Conservation (phyloP, 2,797 vertebrate species). For the Dendrocincla fuliginosa region DNA sequence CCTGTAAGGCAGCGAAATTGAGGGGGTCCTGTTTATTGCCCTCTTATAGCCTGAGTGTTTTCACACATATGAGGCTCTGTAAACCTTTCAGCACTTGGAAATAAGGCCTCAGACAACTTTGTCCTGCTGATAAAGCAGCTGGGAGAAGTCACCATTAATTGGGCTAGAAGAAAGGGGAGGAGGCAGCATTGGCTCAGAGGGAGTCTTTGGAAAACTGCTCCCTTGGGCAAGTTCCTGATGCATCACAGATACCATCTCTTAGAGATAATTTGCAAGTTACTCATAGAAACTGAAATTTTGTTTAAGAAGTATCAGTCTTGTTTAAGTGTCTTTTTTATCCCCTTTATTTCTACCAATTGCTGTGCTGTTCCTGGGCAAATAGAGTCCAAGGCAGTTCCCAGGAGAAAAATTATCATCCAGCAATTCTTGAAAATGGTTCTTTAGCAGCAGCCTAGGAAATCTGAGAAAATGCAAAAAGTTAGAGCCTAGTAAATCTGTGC, state of each 20-base stretch:
- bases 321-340: neutral
- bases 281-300: neutral
- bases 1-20: neutral
- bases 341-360: neutral
- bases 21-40: neutral
- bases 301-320: neutral
- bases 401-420: neutral
- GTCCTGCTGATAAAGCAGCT: neutral
- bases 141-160: neutral
- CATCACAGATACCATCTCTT: neutral
- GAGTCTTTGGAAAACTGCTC: neutral
- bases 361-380: neutral
- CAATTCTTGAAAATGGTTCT: neutral
- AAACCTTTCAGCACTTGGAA: neutral
- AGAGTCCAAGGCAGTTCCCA: neutral
- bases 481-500: neutral
- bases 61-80: neutral
- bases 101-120: neutral
- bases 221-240: neutral
- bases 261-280: neutral
- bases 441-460: neutral
- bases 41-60: neutral
- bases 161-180: neutral
- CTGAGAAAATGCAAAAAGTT: neutral
- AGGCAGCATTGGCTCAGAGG: rapidly evolving